Conservation (phyloP, 1,140 invertebrate species). For the Nilaparvata lugens region DNA sequence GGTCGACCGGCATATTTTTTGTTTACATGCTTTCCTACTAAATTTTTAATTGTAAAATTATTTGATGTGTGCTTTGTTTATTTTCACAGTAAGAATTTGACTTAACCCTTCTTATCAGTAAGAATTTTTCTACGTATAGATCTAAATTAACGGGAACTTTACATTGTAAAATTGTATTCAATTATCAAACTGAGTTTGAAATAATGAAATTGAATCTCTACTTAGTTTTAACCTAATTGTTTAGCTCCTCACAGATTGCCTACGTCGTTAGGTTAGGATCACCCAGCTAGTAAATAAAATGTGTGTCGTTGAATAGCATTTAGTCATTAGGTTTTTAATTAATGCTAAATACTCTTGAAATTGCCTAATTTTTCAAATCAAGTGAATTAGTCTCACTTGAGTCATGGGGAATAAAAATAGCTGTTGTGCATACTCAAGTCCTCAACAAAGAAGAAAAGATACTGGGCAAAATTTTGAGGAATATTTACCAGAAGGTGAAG, state of each 20-base stretch:
- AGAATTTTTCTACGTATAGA: too few species aligned
- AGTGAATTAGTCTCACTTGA: neutral
- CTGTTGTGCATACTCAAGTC: slow-evolving; percentile 64
- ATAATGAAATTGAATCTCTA: too few species aligned
- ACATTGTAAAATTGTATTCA: too few species aligned
- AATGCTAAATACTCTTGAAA: neutral
- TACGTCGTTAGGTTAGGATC: neutral
- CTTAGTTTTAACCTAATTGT: too few species aligned
- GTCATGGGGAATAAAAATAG: slow-evolving; percentile 67
- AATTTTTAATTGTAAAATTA: too few species aligned
- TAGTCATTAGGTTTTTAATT: neutral
- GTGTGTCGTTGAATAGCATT: neutral
- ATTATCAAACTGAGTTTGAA: too few species aligned
- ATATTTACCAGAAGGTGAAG: slow-evolving; percentile 60
- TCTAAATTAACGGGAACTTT: too few species aligned
- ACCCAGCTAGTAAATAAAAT: neutral
- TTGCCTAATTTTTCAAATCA: neutral
- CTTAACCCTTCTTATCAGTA: too few species aligned
- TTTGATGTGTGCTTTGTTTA: too few species aligned
- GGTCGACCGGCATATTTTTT: neutral
- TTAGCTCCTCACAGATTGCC: neutral
- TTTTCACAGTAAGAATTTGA: too few species aligned
- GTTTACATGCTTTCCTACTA: neutral
- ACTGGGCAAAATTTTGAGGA: slow-evolving; percentile 48
- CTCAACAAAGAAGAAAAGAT: slow-evolving; percentile 43